Conservation (phyloP, 2,113 vertebrate species). For the Pluvianellus socialis region DNA sequence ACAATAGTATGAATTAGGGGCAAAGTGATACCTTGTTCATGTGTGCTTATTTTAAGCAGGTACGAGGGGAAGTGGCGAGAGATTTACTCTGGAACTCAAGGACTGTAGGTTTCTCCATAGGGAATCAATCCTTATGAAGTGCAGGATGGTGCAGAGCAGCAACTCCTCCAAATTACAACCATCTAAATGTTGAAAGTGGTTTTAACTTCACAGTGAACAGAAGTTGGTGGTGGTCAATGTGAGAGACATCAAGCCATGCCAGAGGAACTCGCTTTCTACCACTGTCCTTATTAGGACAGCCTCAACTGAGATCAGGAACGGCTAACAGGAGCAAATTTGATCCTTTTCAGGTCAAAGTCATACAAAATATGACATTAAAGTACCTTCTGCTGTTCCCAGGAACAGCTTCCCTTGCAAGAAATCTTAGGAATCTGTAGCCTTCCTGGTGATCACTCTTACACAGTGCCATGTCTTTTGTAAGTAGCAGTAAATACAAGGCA, state of each 20-base stretch:
- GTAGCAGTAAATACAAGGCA: background rate
- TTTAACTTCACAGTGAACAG: background rate
- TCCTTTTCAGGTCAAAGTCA: background rate
- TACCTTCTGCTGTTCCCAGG: background rate
- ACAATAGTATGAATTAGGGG: background rate
- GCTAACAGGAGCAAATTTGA: background rate
- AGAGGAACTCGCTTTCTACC: accelerated
- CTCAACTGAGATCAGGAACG: background rate
- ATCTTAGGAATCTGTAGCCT: background rate
- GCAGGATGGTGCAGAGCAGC: background rate
- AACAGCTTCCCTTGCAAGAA: background rate
- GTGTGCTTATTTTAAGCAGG: background rate
- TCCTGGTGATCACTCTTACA: background rate
- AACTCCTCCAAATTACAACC: background rate
- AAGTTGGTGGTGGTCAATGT: background rate
- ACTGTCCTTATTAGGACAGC: background rate
- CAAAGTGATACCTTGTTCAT: background rate
- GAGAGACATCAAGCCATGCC: background rate
- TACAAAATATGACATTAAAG: background rate
- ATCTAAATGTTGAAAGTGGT: background rate
- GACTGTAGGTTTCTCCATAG: background rate
- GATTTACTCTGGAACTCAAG: background rate
- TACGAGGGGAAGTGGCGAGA: accelerated
- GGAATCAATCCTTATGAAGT: background rate
- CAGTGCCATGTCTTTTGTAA: background rate